Evolutionary conservation across 2,113 vertebrate species (phyloP), one percentile per base, ranked within the genome.

Genomic region (Paracanthobrama guichenoti): DNA sequence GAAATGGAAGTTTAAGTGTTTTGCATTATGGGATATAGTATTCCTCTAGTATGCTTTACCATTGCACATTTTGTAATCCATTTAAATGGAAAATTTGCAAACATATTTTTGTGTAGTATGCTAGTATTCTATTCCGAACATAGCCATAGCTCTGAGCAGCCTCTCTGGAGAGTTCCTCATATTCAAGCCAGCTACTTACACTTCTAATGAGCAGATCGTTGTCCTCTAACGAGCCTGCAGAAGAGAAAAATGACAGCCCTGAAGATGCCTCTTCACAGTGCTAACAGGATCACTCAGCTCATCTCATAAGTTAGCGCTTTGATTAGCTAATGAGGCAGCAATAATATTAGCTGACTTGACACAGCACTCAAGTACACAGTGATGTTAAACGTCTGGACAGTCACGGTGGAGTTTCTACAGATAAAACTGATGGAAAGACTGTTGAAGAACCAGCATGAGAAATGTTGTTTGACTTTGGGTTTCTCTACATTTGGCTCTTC

Each of bases 271-370:
- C 89, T 76, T 86, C 83, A 2, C 81, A 67, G 85, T 87, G 84
- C 85, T 89, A 88, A 84, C 87, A 88, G 88, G 88, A 84, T 11
- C 16, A 75, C 86, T 88, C 87, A 86, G 57, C 80, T 79, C 74
- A 84, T 44, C 16, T 89, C 71, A 84, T 64, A 86, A 81, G 86
- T 83, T 86, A 85, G 80, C 76, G 55, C 48, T 89, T 90, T 90
- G 90, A 92, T 92, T 89, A 90, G 88, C 87, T 88, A 90, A 91
- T 82, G 89, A 89, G 83, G 72, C 78, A 1, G 60, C 42, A 35
- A 83, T 85, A 83, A 73, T 62, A 28, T n/a, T 85, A 86, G 83
- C 90, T 91, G 87, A 88, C 72, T 64, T 87, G 83, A 89, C 84
- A 87, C 57, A 3, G 60, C 42, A 84, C 66, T 88, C 28, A 46